Percentiles rank a stretch among this genome's conserved stretches.
Conservation (phyloP, 2,797 vertebrate species). For the Bovichtus diacanthus region DNA sequence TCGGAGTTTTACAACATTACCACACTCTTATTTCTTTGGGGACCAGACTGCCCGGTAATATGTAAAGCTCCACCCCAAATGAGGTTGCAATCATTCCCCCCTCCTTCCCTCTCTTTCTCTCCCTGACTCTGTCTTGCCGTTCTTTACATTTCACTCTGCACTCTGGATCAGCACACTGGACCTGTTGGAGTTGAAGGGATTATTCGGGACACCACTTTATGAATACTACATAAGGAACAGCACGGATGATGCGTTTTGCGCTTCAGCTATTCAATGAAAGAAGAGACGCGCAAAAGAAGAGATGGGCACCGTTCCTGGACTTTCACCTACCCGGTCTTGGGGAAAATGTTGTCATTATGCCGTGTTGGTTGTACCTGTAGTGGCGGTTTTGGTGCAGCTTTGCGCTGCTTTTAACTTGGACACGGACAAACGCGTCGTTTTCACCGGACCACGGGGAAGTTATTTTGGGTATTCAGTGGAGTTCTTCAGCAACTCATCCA, state of each 20-base stretch:
- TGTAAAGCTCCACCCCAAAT: slow-evolving; percentile 75
- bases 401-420: slow-evolving; percentile 87
- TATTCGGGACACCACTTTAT: slow-evolving; percentile 13
- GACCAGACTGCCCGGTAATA: slow-evolving; percentile 46
- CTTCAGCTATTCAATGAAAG: slow-evolving; percentile 68
- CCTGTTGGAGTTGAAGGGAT: slow-evolving; percentile 27
- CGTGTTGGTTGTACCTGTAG: slow-evolving; percentile 39
- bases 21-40: neutral
- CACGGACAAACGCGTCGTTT: slow-evolving; percentile 79
- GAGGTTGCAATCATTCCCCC: slow-evolving; percentile 27
- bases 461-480: slow-evolving; percentile 90
- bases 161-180: slow-evolving; percentile 39
- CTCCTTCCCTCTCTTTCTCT: neutral
- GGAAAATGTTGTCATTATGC: neutral
- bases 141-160: slow-evolving; percentile 25
- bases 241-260: slow-evolving; percentile 75
- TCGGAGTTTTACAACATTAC: neutral
- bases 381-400: slow-evolving; percentile 50
- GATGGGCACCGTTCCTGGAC: slow-evolving; percentile 73
- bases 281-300: slow-evolving; percentile 65
- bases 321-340: slow-evolving; percentile 25
- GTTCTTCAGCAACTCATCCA: slow-evolving; percentile 83
- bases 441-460: slow-evolving; percentile 85
- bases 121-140: slow-evolving; percentile 14
- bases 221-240: slow-evolving; percentile 33